Base-by-base conservation (phyloP, 2,113 vertebrate species). In the Chloroceryle aenea region DNA sequence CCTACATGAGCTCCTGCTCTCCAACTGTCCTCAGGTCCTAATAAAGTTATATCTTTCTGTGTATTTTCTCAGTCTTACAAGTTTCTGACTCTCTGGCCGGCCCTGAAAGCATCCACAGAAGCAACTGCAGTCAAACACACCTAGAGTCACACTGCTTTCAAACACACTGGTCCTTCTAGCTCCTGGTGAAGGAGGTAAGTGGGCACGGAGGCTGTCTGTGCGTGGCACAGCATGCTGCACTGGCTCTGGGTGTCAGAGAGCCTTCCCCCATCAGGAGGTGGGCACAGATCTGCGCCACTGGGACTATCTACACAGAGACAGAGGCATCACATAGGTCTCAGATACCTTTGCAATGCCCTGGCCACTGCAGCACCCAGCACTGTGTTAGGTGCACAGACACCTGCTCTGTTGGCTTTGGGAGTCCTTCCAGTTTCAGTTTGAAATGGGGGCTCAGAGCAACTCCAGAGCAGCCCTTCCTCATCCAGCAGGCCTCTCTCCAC, bases 291-390 rank as follows among this genome's bases (percentile, higher is more conserved):
- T 34, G 26, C 42, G 55, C 14, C 1, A 1, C 76, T 86, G 84
- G 30, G 48, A 50, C 50, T 2, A 3, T 26, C 59, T 66, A 27
- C 61, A 62, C 29, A 43, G 47, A 32, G 47, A 40, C 10, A 67
- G 56, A 77, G 50, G n/a, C 30, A 67, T 42, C 50, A 38, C 13
- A 20, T 64, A 52, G 26, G 50, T 14, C 27, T 52, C 61, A 79
- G 0, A 0, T 36, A 38, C 12, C 14, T 10, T 7, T 15, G 45
- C n/a, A 43, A 36, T 9, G 30, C 58, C 82, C 27, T 7, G 30
- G 17, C 16, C 19, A 1, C 30, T 15, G 84, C 38, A 25, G 67
- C 67, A 45, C 48, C 21, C 48, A 21, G 40, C 2, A 4, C 52
- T 14, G 27, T 10, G 52, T 34, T 7, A 40, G 40, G 30, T 27